phyloP scores from a whole-genome alignment of 2,113 vertebrate genomes.

The Holacanthus passer region DNA sequence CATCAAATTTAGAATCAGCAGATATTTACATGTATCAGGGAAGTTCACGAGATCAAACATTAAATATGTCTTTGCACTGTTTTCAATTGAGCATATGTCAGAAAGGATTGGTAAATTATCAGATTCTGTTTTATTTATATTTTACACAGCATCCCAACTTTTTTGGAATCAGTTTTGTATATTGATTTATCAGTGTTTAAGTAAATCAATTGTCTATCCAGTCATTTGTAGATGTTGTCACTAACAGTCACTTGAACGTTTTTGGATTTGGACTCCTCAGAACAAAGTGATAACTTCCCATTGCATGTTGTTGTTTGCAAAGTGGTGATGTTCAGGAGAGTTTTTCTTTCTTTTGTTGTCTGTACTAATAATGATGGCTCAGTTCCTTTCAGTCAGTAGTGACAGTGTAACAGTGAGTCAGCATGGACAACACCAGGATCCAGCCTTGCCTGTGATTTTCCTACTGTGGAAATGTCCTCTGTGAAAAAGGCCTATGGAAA shows the following conservation, averaged over 20 bases:
- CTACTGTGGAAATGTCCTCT: not conserved
- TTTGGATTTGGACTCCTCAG: not conserved
- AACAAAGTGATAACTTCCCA: not conserved
- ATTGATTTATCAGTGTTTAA: too few species aligned
- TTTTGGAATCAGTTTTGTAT: too few species aligned
- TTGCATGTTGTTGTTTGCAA: not conserved
- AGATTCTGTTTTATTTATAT: too few species aligned
- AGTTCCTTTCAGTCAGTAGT: not conserved
- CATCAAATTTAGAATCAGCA: too few species aligned
- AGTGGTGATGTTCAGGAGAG: not conserved
- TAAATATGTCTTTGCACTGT: too few species aligned
- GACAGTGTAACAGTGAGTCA: not conserved
- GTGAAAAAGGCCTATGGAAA: not conserved
- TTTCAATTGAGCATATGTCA: too few species aligned
- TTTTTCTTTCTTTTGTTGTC: not conserved
- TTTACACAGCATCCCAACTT: too few species aligned
- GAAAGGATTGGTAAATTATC: too few species aligned
- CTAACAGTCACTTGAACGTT: too few species aligned
- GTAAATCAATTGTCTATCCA: too few species aligned
- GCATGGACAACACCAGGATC: not conserved
- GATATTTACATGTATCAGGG: too few species aligned
- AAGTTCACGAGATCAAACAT: too few species aligned
- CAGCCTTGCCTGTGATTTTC: not conserved
- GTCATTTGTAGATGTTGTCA: not conserved
- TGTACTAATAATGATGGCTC: not conserved